phyloP scores from a whole-genome alignment of 2,113 vertebrate genomes.

The Aleadryas rufinucha region DNA sequence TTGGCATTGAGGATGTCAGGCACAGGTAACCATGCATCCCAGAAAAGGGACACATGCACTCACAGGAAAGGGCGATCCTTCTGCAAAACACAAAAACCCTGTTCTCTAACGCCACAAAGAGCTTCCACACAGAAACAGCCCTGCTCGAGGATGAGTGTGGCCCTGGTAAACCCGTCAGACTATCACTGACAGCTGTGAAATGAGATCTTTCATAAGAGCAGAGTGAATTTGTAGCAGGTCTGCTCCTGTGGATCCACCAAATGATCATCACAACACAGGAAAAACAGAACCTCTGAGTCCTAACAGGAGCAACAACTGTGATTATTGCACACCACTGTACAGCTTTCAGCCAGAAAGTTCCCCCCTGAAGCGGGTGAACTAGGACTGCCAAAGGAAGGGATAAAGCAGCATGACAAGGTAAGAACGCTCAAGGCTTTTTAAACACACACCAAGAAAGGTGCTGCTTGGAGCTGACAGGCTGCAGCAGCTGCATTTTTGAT shows the following conservation, averaged over 20 bases:
- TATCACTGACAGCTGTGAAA: neutral
- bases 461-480: neutral
- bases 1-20: neutral
- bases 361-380: neutral
- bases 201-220: neutral
- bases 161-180: neutral
- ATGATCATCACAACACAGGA: neutral
- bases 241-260: neutral
- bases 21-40: neutral
- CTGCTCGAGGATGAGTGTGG: neutral
- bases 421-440: neutral
- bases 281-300: neutral
- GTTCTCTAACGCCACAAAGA: neutral
- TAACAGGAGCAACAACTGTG: neutral
- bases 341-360: neutral
- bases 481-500: neutral
- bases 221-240: neutral
- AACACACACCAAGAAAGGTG: neutral
- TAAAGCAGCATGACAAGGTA: neutral
- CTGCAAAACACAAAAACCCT: accelerated
- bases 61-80: neutral
- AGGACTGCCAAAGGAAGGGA: neutral
- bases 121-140: neutral
- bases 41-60: neutral
- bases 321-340: neutral